Conservation (phyloP, 2,113 vertebrate genomes). For the Acanthisitta chloris region DNA sequence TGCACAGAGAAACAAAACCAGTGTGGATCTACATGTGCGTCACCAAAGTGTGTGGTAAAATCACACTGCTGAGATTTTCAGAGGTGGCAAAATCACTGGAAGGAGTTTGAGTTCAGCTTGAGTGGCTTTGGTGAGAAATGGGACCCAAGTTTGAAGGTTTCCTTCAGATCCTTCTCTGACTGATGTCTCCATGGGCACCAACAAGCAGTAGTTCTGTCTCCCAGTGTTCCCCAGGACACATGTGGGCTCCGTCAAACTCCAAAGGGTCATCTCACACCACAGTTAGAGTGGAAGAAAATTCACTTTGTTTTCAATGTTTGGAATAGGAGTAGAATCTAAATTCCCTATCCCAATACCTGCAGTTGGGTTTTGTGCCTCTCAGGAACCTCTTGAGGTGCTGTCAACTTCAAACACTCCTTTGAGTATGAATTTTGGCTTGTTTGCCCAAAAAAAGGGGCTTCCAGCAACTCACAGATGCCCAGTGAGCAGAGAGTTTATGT, state of each 20-base stretch:
- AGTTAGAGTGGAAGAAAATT: neutral
- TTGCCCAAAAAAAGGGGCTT: neutral
- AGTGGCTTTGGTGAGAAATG: neutral
- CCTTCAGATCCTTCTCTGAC: neutral
- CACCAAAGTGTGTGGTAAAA: neutral
- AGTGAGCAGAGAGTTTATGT: neutral
- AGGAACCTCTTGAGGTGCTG: neutral
- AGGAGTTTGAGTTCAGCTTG: neutral
- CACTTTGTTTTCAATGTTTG: neutral
- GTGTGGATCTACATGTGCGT: neutral
- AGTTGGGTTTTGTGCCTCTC: neutral
- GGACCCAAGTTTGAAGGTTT: neutral
- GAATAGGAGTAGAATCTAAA: neutral
- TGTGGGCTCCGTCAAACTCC: neutral
- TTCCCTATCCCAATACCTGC: neutral
- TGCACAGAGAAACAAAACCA: neutral
- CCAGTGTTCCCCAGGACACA: neutral
- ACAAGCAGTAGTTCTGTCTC: neutral
- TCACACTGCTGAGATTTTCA: neutral
- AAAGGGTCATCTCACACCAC: neutral
- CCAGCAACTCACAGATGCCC: neutral
- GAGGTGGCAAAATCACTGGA: neutral
- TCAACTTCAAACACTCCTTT: neutral
- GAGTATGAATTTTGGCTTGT: neutral
- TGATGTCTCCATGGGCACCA: neutral